Percentiles rank a stretch among this genome's conserved stretches.
Conservation (phyloP, 2,888 invertebrate genomes). For the Cephus rjabovi region DNA sequence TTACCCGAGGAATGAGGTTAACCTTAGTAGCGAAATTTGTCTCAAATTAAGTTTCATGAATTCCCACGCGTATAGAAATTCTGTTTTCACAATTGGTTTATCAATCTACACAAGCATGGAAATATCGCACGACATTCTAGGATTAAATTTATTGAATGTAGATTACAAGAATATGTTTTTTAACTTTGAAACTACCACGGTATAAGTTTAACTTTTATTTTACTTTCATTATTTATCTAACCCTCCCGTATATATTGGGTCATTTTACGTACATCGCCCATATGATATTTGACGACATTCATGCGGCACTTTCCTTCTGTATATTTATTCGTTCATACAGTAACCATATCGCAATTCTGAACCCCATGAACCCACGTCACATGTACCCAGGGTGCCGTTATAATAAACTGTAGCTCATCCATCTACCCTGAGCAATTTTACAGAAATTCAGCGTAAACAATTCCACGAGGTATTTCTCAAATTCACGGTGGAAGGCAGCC, state of each 20-base stretch:
- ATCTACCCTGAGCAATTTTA: background rate
- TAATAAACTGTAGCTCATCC: background rate
- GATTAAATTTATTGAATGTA: background rate
- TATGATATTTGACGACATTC: background rate
- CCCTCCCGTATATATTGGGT: background rate
- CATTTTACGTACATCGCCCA: background rate
- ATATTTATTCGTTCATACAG: background rate
- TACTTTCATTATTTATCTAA: background rate
- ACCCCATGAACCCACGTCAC: background rate
- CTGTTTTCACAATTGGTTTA: background rate
- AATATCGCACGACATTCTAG: background rate
- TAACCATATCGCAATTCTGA: background rate
- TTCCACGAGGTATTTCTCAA: slow-evolving; percentile 1
- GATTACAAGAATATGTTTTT: background rate
- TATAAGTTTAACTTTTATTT: background rate
- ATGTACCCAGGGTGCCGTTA: background rate
- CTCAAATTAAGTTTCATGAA: background rate
- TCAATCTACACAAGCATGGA: background rate
- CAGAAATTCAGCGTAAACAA: background rate
- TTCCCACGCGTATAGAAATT: background rate
- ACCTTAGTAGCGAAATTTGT: background rate
- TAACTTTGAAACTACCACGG: background rate
- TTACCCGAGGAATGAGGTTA: background rate
- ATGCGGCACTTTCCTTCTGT: background rate
- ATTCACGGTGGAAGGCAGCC: background rate